phyloP scores from a whole-genome alignment of 2,797 vertebrate species.

The Acipenser transmontanus region DNA sequence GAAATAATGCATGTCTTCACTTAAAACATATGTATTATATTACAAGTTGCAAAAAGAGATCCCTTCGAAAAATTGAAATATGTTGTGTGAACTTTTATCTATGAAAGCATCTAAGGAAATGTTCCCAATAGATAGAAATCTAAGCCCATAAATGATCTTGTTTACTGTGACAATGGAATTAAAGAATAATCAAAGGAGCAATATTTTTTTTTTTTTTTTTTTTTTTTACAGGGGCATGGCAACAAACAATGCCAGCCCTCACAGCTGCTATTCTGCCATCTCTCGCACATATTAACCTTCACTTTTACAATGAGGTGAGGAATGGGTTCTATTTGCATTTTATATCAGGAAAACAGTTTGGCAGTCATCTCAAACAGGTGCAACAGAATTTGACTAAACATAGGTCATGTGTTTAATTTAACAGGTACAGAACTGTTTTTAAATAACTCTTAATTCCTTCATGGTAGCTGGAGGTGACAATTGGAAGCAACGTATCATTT shows the following conservation, averaged over 20 bases:
- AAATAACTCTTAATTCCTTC: too few relatives aligned
- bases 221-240: slow-evolving; percentile 39
- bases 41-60: slow-evolving; percentile 38
- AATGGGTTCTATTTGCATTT: too few relatives aligned
- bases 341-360: too few relatives aligned
- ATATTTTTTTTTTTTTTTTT: slow-evolving; percentile 10
- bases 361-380: too few relatives aligned
- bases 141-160: slow-evolving; percentile 37
- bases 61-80: slow-evolving; percentile 72
- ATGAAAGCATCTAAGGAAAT: slow-evolving; percentile 38
- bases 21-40: too few relatives aligned
- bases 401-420: too few relatives aligned
- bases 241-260: slow-evolving; percentile 61
- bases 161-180: slow-evolving; percentile 71
- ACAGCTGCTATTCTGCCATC: slow-evolving; percentile 55
- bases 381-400: too few relatives aligned
- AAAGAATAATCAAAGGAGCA: slow-evolving; percentile 75
- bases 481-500: too few relatives aligned
- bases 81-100: slow-evolving; percentile 57
- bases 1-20: too few relatives aligned
- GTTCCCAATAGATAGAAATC: slow-evolving; percentile 53
- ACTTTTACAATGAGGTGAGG: slow-evolving; percentile 13
- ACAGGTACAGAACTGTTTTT: too few relatives aligned
- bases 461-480: too few relatives aligned
- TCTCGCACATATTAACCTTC: slow-evolving; percentile 48